Conservation (phyloP, 2,888 invertebrate genomes). For the Oligia fasciuncula region DNA sequence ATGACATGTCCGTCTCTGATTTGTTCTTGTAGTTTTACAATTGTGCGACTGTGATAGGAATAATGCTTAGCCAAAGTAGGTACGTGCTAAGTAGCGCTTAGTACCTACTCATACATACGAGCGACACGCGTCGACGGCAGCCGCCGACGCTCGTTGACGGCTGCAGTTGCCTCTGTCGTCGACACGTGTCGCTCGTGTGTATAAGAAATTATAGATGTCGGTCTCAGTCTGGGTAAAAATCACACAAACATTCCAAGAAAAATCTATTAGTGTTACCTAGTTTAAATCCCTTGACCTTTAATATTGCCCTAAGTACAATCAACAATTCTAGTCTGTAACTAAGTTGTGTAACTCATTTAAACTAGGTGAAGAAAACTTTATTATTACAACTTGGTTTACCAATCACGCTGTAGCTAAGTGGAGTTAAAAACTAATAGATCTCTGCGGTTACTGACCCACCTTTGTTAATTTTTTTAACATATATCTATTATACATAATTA, state of each 20-base stretch:
- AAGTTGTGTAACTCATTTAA: conserved; percentile 20
- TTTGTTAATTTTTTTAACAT: no score
- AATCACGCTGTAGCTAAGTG: not conserved
- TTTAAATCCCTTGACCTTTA: not conserved
- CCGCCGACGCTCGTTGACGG: no score
- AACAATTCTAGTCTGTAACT: conserved; percentile 5
- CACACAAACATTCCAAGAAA: not conserved
- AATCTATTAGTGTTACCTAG: not conserved
- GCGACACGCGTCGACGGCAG: no score
- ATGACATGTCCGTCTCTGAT: not conserved
- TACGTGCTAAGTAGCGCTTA: not conserved
- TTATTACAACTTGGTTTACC: conserved; percentile 12
- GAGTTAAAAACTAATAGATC: conserved; percentile 2
- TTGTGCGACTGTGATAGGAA: not conserved
- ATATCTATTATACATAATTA: no score
- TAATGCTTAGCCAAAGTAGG: not conserved
- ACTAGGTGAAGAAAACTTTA: conserved; percentile 13
- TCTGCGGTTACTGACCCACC: not conserved
- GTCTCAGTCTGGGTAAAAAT: no score
- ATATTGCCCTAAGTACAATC: not conserved
- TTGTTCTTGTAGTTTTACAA: not conserved
- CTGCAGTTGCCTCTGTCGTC: no score
- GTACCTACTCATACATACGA: no score
- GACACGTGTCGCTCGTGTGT: no score
- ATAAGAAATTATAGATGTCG: no score